Evolutionary conservation across 2,888 invertebrate genomes (phyloP), one percentile per base, ranked within the genome.

Genomic region (Choreutis nemorana): DNA sequence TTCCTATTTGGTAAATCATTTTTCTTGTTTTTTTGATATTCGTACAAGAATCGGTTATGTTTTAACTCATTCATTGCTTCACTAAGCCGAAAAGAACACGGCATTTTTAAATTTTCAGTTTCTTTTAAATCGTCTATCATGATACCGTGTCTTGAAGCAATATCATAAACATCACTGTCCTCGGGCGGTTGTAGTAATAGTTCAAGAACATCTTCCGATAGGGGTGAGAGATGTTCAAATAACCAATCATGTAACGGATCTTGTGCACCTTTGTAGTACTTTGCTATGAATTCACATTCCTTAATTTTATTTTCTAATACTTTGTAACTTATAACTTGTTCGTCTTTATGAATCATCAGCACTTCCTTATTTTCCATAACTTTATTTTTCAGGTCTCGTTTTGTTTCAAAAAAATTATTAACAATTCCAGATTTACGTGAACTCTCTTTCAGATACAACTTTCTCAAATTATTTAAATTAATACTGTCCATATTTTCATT

Each of bases 401-500:
- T 23, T 11, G 8, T 1, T 8, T 12, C 13, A 23, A 23, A 23
- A 11, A n/a, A n/a, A n/a, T n/a, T n/a, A n/a, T n/a, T n/a, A n/a
- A n/a, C n/a, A n/a, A n/a, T n/a, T n/a, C n/a, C n/a, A n/a, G n/a
- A n/a, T n/a, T n/a, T n/a, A n/a, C n/a, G n/a, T n/a, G n/a, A n/a
- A 21, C 2, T 18, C 2, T 37, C 14, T 34, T 47, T 64, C 36
- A 55, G 45, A 13, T 52, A 44, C 35, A 42, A 23, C 26, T n/a
- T n/a, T 18, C 68, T 45, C 31, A 62, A 29, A 36, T 78, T 81
- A 18, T 59, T 80, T 31, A 77, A 42, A 31, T 77, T 61, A 28
- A 87, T 56, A 3, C 54, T 42, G 4, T 58, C 49, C 53, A 73
- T 53, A 2, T 49, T 46, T 39, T 81, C 71, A 45, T 81, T 82